These are phyloP conservation scores for Indicator indicator DNA, from an alignment of 2,113 vertebrate genomes.

Conservation along the genomic window DNA sequence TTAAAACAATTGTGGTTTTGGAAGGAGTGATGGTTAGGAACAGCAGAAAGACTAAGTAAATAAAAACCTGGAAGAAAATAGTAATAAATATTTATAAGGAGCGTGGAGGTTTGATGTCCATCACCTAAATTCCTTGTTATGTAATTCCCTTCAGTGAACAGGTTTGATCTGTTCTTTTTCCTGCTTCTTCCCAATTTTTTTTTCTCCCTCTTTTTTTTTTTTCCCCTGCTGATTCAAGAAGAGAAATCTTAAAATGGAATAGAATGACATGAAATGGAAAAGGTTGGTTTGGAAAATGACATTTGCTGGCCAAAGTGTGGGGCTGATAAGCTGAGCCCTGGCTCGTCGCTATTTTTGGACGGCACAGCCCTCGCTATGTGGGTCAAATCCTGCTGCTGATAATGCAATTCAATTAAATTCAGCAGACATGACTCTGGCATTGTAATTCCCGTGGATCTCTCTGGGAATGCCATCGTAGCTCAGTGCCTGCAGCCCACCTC, in stretches of 20 bases:
- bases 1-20: not conserved
- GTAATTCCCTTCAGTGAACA: not conserved
- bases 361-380: not conserved
- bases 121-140: not conserved
- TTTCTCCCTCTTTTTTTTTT: not conserved
- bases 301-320: not conserved
- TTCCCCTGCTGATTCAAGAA: not conserved
- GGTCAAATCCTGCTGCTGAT: not conserved
- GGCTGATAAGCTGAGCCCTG: not conserved
- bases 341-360: slow-evolving; percentile 10
- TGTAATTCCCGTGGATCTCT: not conserved
- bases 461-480: not conserved
- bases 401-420: not conserved
- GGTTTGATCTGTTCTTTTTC: not conserved
- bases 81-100: slow-evolving; percentile 44
- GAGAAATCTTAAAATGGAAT: not conserved
- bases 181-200: not conserved
- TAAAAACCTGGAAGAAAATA: not conserved
- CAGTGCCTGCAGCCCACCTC: not conserved
- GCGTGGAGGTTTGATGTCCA: not conserved
- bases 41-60: not conserved
- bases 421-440: rapidly evolving
- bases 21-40: not conserved
- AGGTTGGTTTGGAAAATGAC: not conserved
- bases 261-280: not conserved